A percentile compares a stretch with the other conserved stretches of the same genome.
phyloP scores from a whole-genome alignment of 2,888 invertebrate genomes.

The Campoplex nolae region DNA sequence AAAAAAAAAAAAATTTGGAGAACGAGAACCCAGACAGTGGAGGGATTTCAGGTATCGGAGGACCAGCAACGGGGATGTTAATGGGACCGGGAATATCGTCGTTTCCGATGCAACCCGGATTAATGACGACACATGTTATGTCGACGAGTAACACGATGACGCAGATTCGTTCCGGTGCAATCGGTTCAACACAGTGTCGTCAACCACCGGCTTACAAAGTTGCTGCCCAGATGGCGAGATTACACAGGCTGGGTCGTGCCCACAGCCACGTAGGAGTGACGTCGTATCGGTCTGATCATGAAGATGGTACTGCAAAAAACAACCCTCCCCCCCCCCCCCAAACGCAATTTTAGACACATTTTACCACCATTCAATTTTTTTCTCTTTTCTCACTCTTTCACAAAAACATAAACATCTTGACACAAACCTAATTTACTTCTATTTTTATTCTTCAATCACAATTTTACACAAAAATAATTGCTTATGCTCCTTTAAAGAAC shows the following conservation, averaged over 20 bases:
- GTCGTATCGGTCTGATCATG: conserved; percentile 90
- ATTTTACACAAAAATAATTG: conserved; percentile 52
- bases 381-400: conserved; percentile 21
- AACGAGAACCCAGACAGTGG: conserved; percentile 77
- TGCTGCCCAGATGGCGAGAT: conserved; percentile 94
- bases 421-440: conserved; percentile 1
- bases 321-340: background rate
- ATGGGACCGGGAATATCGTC: conserved; percentile 78
- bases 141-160: conserved; percentile 73
- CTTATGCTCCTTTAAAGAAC: conserved; percentile 59
- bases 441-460: background rate
- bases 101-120: conserved; percentile 76
- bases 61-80: conserved; percentile 77
- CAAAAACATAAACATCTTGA: conserved; percentile 31
- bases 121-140: conserved; percentile 71
- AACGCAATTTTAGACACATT: conserved; percentile 37
- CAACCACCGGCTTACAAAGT: conserved; percentile 94
- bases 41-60: conserved; percentile 83
- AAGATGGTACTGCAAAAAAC: conserved; percentile 84
- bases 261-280: conserved; percentile 94
- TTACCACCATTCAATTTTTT: conserved; percentile 44
- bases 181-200: conserved; percentile 83
- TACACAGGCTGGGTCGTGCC: conserved; percentile 92
- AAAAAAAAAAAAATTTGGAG: conserved; percentile 43
- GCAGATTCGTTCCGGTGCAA: conserved; percentile 75